Percentiles rank a stretch among this genome's conserved stretches.
Conservation (phyloP, 92 coral and sea anemone species). For the Hydrozoanthus gracilis region DNA sequence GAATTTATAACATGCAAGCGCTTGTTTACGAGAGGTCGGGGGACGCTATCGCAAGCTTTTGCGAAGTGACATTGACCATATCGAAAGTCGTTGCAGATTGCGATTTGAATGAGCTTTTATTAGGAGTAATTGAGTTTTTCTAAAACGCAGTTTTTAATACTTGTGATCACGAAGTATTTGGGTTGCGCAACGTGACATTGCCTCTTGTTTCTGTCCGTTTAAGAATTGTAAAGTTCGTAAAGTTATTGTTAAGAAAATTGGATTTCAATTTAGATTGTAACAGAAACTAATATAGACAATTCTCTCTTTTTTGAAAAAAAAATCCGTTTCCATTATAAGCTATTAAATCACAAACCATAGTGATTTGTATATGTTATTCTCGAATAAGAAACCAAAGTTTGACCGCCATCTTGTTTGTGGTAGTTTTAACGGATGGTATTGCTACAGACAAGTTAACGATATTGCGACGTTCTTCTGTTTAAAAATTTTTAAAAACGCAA, state of each 20-base stretch:
- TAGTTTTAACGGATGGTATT: not conserved
- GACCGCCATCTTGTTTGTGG: conserved; percentile 3
- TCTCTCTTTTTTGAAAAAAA: not conserved
- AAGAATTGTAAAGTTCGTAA: conserved; percentile 21
- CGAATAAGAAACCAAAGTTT: not conserved
- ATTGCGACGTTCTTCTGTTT: not conserved
- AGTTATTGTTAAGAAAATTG: conserved; percentile 34
- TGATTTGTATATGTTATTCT: not conserved
- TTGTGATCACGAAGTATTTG: conserved; percentile 14
- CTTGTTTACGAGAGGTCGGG: conserved; percentile 34
- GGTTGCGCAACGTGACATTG: conserved; percentile 1
- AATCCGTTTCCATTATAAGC: not conserved
- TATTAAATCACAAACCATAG: not conserved
- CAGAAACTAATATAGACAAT: not conserved
- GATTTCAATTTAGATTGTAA: conserved; percentile 30
- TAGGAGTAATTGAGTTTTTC: conserved; percentile 34
- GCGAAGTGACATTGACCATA: not conserved
- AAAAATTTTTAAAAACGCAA: not conserved
- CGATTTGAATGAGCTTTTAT: conserved; percentile 21
- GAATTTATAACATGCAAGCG: conserved; percentile 36
- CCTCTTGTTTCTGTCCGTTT: conserved; percentile 7
- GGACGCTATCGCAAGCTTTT: not conserved
- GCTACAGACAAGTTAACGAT: not conserved
- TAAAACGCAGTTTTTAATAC: conserved; percentile 16
- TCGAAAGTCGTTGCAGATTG: conserved; percentile 1